Percentiles rank a stretch among this genome's conserved stretches.
Evolutionary conservation across 2,113 vertebrate species (phyloP).

Genomic region (Progne subis): DNA sequence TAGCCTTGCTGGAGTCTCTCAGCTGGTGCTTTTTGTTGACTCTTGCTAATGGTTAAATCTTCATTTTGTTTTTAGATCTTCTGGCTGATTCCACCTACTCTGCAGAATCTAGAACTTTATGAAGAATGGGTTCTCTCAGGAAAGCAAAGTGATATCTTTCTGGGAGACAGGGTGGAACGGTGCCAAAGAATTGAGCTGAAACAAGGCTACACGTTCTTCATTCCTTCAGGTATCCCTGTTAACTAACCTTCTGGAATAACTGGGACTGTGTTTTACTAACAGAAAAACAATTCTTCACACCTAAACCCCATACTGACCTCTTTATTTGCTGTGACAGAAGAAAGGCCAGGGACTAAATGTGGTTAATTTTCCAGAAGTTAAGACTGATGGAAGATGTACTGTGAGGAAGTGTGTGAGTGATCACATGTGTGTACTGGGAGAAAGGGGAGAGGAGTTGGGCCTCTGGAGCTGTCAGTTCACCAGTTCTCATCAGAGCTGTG

Average conservation of each 20-base stretch:
- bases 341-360: neutral
- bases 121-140: constrained; percentile 98
- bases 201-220: constrained; percentile 95
- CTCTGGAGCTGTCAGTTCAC: neutral
- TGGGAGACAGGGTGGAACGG: constrained; percentile 92
- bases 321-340: neutral
- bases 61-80: constrained; percentile 84
- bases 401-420: neutral
- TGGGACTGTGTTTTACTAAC: neutral
- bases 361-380: neutral
- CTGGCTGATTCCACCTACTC: constrained; percentile 94
- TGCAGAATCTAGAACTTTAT: constrained; percentile 92
- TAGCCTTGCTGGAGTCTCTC: neutral
- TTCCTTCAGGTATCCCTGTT: constrained; percentile 87
- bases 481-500: neutral
- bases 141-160: constrained; percentile 95
- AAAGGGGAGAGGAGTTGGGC: neutral
- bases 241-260: neutral
- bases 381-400: neutral
- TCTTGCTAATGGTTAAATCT: constrained; percentile 11
- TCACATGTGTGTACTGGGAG: neutral
- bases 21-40: neutral
- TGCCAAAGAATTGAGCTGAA: constrained; percentile 95
- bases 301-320: neutral
- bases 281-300: neutral